phyloP scores from a whole-genome alignment of 2,113 vertebrate species.

The Synodontis membranacea region DNA sequence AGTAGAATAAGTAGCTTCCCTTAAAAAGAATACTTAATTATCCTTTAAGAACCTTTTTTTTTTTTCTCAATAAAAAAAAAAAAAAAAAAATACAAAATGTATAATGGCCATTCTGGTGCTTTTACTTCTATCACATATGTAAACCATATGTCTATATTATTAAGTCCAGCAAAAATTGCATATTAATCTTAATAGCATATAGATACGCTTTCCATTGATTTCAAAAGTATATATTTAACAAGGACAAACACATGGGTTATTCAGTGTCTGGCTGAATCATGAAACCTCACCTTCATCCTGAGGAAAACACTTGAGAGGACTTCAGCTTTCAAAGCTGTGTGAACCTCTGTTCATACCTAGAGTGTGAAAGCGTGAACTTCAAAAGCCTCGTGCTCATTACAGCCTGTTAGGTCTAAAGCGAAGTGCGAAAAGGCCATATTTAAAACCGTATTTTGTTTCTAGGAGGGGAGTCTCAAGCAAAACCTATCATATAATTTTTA shows the following conservation, averaged over 20 bases:
- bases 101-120: not conserved
- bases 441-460: not conserved
- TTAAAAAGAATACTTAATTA: not conserved
- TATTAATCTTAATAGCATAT: not conserved
- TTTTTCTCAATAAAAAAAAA: too few relatives aligned
- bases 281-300: not conserved
- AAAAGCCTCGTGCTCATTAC: not conserved
- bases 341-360: not conserved
- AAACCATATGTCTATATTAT: not conserved
- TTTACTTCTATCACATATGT: not conserved
- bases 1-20: not conserved
- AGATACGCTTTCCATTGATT: not conserved
- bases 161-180: not conserved
- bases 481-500: conserved; percentile 23
- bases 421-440: not conserved
- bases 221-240: not conserved
- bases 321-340: conserved; percentile 5
- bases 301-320: not conserved
- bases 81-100: not conserved
- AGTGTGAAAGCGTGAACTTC: conserved; percentile 7
- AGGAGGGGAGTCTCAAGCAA: not conserved
- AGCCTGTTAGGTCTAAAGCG: not conserved
- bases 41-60: too few relatives aligned
- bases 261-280: not conserved
- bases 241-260: not conserved